phyloP scores from a whole-genome alignment of 2,797 vertebrate genomes.

The Pseudochirops corinnae region DNA sequence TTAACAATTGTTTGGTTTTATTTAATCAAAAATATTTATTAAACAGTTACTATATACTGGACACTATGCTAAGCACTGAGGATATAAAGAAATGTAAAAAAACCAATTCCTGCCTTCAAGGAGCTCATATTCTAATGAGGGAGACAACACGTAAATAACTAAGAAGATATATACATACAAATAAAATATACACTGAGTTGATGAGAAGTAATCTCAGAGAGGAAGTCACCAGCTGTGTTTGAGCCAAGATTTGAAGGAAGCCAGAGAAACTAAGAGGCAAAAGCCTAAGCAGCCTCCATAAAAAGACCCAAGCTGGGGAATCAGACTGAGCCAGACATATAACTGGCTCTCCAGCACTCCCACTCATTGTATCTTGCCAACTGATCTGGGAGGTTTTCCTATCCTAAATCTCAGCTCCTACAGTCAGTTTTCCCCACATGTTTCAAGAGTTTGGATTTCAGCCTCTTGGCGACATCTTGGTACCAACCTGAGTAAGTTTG shows the following conservation, averaged over 20 bases:
- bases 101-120: background rate
- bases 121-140: background rate
- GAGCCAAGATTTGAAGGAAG: background rate
- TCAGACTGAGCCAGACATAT: background rate
- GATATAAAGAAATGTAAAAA: background rate
- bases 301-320: background rate
- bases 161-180: background rate
- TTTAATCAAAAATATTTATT: background rate
- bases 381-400: background rate
- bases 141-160: background rate
- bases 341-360: background rate
- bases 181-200: background rate
- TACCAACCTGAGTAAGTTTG: background rate
- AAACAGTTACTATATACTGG: background rate
- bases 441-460: background rate
- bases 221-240: background rate
- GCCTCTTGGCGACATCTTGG: background rate
- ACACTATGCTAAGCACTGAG: background rate
- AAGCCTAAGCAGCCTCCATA: background rate
- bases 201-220: background rate
- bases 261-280: background rate
- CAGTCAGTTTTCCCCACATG: background rate
- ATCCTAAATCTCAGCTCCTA: background rate
- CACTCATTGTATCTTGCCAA: background rate
- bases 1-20: background rate